A percentile compares a stretch with the other conserved stretches of the same genome.
These are phyloP conservation scores for Conomelus anceps DNA, from an alignment of 2,888 invertebrate genomes.

Conservation along the genomic window DNA sequence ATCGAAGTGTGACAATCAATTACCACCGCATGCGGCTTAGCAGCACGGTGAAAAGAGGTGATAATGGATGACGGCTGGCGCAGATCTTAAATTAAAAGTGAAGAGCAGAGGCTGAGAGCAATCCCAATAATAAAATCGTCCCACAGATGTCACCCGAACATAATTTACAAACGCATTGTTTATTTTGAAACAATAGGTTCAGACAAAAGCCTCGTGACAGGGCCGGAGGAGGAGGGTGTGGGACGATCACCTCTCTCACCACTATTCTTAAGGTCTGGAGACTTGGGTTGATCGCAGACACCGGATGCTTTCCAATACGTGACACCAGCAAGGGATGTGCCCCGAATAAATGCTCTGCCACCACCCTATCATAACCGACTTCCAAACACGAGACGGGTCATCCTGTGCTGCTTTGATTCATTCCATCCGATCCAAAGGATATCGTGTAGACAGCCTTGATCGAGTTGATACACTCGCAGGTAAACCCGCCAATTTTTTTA, in stretches of 20 bases:
- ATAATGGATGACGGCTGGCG: background rate
- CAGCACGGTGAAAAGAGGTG: background rate
- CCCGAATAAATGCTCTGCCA: background rate
- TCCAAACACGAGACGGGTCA: too few species aligned
- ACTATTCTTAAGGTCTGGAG: background rate
- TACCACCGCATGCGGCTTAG: background rate
- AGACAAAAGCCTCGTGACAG: background rate
- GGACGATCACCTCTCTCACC: background rate
- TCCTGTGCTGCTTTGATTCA: background rate
- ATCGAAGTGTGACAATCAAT: background rate
- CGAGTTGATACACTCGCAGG: too few species aligned
- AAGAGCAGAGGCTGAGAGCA: background rate
- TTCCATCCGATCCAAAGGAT: background rate
- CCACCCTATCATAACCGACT: background rate
- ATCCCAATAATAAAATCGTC: constrained; percentile 5
- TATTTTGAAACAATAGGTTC: constrained; percentile 7
- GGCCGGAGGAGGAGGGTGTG: background rate
- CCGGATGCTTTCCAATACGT: constrained; percentile 5
- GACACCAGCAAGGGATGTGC: background rate
- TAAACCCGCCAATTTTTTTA: too few species aligned
- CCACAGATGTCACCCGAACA: constrained; percentile 10
- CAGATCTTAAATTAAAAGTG: background rate
- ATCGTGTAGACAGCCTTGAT: background rate
- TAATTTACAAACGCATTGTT: constrained; percentile 12
- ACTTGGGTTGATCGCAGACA: background rate